Evolutionary conservation across 2,888 invertebrate genomes (phyloP).

Genomic region (Lordiphosa andalusiaca): DNA sequence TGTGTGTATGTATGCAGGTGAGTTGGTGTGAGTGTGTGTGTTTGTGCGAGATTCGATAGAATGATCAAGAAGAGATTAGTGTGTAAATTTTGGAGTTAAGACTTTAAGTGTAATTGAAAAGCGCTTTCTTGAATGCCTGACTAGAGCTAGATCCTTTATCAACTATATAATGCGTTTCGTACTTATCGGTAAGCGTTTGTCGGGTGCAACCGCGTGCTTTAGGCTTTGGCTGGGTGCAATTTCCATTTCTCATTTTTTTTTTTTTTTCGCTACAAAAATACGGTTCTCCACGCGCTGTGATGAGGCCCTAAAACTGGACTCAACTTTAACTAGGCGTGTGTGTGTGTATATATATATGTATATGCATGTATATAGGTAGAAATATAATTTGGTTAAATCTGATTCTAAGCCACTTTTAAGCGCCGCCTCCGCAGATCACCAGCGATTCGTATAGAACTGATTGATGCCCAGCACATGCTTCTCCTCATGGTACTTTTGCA

Average conservation of each 20-base stretch:
- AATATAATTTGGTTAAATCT: constrained; percentile 65
- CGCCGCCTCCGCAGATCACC: constrained; percentile 44
- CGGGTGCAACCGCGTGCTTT: constrained; percentile 59
- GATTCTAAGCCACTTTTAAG: constrained; percentile 58
- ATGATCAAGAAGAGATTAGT: constrained; percentile 14
- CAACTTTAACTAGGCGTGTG: constrained; percentile 31
- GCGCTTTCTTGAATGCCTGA: constrained; percentile 9
- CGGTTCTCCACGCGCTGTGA: constrained; percentile 37
- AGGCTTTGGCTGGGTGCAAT: constrained; percentile 65
- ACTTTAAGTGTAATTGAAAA: constrained; percentile 12
- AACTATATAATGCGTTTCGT: constrained; percentile 52
- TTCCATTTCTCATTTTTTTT: constrained; percentile 13
- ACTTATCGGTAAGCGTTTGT: constrained; percentile 69
- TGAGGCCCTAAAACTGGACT: constrained; percentile 44
- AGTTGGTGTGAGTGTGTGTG: too few species aligned
- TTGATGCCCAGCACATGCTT: constrained; percentile 83
- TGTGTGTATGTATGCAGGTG: constrained; percentile 15
- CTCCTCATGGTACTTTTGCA: constrained; percentile 84
- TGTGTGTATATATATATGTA: constrained; percentile 30
- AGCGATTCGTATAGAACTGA: constrained; percentile 79
- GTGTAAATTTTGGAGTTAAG: constrained; percentile 21
- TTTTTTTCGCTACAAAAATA: constrained; percentile 60
- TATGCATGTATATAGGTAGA: constrained; percentile 44
- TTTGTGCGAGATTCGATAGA: constrained; percentile 29
- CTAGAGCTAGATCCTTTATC: constrained; percentile 28